Evolutionary conservation across 2,113 vertebrate species (phyloP), one percentile per base, ranked within the genome.

Genomic region (Pelodiscus sinensis): DNA sequence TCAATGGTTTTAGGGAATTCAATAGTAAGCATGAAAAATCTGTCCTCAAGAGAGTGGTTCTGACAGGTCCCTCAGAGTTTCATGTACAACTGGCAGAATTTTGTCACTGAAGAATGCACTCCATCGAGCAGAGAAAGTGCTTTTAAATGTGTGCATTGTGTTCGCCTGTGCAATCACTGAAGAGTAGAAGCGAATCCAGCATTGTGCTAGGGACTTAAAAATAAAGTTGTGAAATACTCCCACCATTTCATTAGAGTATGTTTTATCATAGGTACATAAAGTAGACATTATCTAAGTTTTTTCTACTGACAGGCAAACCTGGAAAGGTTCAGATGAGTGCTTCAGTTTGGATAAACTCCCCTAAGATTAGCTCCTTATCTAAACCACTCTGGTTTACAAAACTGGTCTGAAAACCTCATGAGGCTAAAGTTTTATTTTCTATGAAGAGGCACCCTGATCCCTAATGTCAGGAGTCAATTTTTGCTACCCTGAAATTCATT

Each of bases 1-100:
- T 93, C 82, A 91, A 25, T 79, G 25, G 1, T 95, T 84, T 94
- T 92, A 95, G 56, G 31, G 31, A 90, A 95, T 96, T 93, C 90
- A 94, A 86, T 94, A 92, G 90, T 84, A 95, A 93, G 12, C 57
- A 62, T 86, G 87, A 93, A 96, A 96, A 94, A 77, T 78, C 85
- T 89, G 6, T 12, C 85, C 16, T 90, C 93, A 56, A 92, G 79
- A 91, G 86, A 94, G 52, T 95, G 93, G 21, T 78, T 96, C 82
- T 95, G 91, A 94, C 79, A 85, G 68, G 29, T 93, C 14, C 79
- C 92, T 77, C 60, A 19, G 88, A 89, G 50, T 65, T 84, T 93
- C 35, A 57, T 77, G 79, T 52, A 79, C 38, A 96, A 95, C 85
- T 96, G 55, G 84, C 9, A 55, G 56, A 94, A 94, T 79, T 91